Evolutionary conservation across 2,113 vertebrate species (phyloP), one percentile per base, ranked within the genome.

Genomic region (Columbina picui): DNA sequence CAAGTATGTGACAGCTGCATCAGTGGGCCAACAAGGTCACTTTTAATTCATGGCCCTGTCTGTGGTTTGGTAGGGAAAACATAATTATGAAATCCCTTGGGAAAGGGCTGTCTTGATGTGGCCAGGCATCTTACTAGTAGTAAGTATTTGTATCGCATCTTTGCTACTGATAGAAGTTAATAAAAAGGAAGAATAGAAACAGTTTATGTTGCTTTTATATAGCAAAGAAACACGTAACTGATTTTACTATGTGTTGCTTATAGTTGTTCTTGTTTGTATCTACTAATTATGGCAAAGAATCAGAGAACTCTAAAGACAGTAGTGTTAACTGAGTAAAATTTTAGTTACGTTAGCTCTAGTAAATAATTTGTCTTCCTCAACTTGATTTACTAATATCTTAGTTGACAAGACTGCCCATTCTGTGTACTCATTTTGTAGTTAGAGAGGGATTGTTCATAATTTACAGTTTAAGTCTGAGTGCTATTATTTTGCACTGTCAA

Each of bases 401-500:
- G 89, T 88, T 96, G 97, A 97, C 96, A 96, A 96, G 96, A 80
- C 84, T 97, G 85, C 93, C 90, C 73, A 80, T 96, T 97, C 95
- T 82, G 82, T 70, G 74, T 85, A 63, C 96, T 97, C 87, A 90
- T 96, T 97, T 97, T 96, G 91, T 93, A 93, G 95, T 96, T 96
- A 96, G 81, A 93, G 93, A 93, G 96, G 68, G 71, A 91, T 94
- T 97, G 94, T 97, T 98, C 94, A 84, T 97, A 96, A 97, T 97
- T 97, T 97, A 96, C 96, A 94, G 76, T 96, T 93, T 86, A 94
- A 96, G 91, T 85, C 79, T 85, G 89, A 95, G 90, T 76, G 87
- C 94, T 90, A 77, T 95, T 97, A 94, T 93, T 97, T 94, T 88
- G n/a, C 43, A 56, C 92, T 95, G 97, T 97, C 97, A 97, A 94